Conservation (phyloP, 2,888 invertebrate genomes). For the Chloromyia formosa region DNA sequence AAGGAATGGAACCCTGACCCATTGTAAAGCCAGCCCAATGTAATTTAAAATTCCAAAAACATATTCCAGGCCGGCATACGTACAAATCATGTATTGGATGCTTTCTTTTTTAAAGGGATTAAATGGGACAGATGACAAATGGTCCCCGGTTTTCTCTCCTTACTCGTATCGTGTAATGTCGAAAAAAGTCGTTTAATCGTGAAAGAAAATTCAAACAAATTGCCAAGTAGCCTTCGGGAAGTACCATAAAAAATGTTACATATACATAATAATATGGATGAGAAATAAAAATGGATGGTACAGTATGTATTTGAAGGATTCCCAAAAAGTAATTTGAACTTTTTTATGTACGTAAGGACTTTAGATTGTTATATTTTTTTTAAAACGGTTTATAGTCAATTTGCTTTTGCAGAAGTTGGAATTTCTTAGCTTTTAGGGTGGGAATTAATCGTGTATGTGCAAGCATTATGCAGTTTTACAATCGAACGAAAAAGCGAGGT, state of each 20-base stretch:
- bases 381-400: too few species aligned
- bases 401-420: too few species aligned
- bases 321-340: too few species aligned
- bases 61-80: constrained; percentile 32
- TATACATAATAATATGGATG: background rate
- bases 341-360: too few species aligned
- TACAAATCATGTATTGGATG: background rate
- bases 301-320: too few species aligned
- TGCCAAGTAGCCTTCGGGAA: background rate
- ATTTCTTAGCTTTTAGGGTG: too few species aligned
- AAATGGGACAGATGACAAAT: constrained; percentile 40
- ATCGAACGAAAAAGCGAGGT: too few species aligned
- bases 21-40: constrained; percentile 36
- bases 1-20: constrained; percentile 5
- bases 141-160: background rate
- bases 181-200: too few species aligned
- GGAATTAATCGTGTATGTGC: too few species aligned
- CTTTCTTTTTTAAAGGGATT: constrained; percentile 19
- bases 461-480: too few species aligned
- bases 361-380: too few species aligned
- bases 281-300: background rate
- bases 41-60: constrained; percentile 42
- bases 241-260: background rate
- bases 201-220: background rate
- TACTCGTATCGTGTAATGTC: too few species aligned